A percentile compares a stretch with the other conserved stretches of the same genome.
phyloP scores from a whole-genome alignment of 2,888 invertebrate genomes.

The Plusia festucae region DNA sequence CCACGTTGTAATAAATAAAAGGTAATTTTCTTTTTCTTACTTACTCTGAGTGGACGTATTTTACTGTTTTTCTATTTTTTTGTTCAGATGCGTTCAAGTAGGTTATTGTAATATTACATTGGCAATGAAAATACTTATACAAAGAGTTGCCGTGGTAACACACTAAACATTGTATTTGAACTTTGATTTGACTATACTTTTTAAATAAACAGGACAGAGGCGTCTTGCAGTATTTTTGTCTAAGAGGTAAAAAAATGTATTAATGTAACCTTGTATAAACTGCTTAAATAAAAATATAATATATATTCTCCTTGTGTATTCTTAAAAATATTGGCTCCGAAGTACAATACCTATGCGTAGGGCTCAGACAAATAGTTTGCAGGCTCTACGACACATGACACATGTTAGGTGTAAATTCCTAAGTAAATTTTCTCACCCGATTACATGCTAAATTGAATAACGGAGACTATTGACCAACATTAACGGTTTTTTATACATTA shows the following conservation, averaged over 20 bases:
- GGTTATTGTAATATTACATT: slow-evolving; percentile 44
- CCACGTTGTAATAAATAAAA: background rate
- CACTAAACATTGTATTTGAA: background rate
- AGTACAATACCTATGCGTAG: slow-evolving; percentile 22
- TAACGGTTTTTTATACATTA: slow-evolving; percentile 7
- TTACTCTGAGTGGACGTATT: slow-evolving; percentile 28
- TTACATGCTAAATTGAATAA: slow-evolving; percentile 36
- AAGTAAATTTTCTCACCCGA: slow-evolving; percentile 26
- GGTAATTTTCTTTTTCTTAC: slow-evolving; percentile 7
- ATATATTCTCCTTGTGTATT: background rate
- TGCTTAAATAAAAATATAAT: background rate
- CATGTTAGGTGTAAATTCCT: slow-evolving; percentile 40
- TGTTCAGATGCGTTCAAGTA: slow-evolving; percentile 10
- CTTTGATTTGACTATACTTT: background rate
- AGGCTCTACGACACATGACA: slow-evolving; percentile 29
- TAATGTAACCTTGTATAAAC: background rate
- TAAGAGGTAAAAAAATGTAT: no score
- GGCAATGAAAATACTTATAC: slow-evolving; percentile 37
- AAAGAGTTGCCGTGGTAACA: slow-evolving; percentile 8
- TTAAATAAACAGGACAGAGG: no score
- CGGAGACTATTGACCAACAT: slow-evolving; percentile 13
- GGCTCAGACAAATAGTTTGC: slow-evolving; percentile 29
- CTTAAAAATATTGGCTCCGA: slow-evolving; percentile 11
- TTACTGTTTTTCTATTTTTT: slow-evolving; percentile 36
- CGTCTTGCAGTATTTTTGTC: no score